These are phyloP conservation scores for Sus scrofa DNA, from an alignment of 2,113 vertebrate genomes.

Conservation along the genomic window DNA sequence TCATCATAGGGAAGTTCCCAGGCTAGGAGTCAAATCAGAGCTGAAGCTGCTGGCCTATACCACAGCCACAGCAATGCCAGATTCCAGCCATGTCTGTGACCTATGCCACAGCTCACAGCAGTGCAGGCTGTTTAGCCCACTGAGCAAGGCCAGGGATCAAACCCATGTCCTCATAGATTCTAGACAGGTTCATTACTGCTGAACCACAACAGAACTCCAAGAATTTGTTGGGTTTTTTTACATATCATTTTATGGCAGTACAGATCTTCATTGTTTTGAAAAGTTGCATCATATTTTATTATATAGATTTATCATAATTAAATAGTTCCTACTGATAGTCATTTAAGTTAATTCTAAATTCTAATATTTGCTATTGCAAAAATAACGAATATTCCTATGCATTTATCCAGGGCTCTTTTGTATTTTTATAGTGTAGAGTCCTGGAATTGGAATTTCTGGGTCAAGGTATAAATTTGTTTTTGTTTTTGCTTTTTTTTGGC, in stretches of 20 bases:
- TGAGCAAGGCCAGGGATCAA: too few species aligned
- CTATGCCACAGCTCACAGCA: too few species aligned
- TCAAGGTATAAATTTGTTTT: neutral
- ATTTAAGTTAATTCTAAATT: slow-evolving; percentile 43
- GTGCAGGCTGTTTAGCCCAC: too few species aligned
- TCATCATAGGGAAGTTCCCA: too few species aligned
- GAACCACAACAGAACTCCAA: too few species aligned
- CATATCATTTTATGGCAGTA: neutral
- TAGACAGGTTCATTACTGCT: too few species aligned
- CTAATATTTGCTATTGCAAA: slow-evolving; percentile 39
- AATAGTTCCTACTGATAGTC: neutral
- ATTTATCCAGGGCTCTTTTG: neutral
- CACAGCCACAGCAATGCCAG: too few species aligned
- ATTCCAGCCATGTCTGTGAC: too few species aligned
- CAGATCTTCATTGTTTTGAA: slow-evolving; percentile 44
- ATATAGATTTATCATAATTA: slow-evolving; percentile 32
- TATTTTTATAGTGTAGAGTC: slow-evolving; percentile 4
- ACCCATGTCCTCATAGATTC: too few species aligned
- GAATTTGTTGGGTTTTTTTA: neutral
- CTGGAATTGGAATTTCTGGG: slow-evolving; percentile 56
- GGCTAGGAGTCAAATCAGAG: too few species aligned
- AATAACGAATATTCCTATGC: neutral
- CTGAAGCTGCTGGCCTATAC: too few species aligned
- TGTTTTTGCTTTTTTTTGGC: too few species aligned
- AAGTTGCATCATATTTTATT: neutral